These are phyloP conservation scores for Mythimna vitellina DNA, from an alignment of 2,888 invertebrate genomes.

Conservation along the genomic window DNA sequence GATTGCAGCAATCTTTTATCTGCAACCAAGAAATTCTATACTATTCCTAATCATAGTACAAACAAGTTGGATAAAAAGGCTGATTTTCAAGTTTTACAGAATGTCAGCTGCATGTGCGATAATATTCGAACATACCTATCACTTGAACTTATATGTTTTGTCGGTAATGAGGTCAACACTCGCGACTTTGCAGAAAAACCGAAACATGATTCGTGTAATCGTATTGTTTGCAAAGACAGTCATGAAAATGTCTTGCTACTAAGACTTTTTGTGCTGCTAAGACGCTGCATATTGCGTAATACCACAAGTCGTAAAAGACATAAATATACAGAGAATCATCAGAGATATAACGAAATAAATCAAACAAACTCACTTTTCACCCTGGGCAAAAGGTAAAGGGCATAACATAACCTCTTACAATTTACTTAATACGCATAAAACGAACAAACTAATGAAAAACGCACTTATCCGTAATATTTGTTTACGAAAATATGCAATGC, in stretches of 20 bases:
- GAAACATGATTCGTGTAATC: slow-evolving; percentile 38
- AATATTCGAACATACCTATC: slow-evolving; percentile 23
- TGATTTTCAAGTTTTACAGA: slow-evolving; percentile 4
- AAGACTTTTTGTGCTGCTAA: neutral
- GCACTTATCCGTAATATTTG: slow-evolving; percentile 40
- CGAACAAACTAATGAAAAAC: slow-evolving; percentile 40
- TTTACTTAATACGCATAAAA: slow-evolving; percentile 68
- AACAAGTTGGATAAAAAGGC: slow-evolving; percentile 14
- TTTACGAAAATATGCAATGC: slow-evolving; percentile 43
- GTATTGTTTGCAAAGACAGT: slow-evolving; percentile 32
- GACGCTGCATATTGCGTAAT: slow-evolving; percentile 21
- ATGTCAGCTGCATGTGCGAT: slow-evolving; percentile 8
- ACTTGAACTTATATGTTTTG: slow-evolving; percentile 22
- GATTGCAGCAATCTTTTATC: neutral
- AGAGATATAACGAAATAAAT: slow-evolving; percentile 45
- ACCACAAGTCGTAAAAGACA: slow-evolving; percentile 19
- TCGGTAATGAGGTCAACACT: slow-evolving; percentile 41
- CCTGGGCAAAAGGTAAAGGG: slow-evolving; percentile 74
- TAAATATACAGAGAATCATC: slow-evolving; percentile 32
- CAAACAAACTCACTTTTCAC: slow-evolving; percentile 79
- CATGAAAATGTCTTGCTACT: neutral
- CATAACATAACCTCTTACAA: slow-evolving; percentile 83
- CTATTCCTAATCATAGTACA: neutral
- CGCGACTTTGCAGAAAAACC: slow-evolving; percentile 36
- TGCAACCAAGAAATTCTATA: neutral